Conservation (phyloP, 2,797 vertebrate species). For the Fistularia tabacaria region DNA sequence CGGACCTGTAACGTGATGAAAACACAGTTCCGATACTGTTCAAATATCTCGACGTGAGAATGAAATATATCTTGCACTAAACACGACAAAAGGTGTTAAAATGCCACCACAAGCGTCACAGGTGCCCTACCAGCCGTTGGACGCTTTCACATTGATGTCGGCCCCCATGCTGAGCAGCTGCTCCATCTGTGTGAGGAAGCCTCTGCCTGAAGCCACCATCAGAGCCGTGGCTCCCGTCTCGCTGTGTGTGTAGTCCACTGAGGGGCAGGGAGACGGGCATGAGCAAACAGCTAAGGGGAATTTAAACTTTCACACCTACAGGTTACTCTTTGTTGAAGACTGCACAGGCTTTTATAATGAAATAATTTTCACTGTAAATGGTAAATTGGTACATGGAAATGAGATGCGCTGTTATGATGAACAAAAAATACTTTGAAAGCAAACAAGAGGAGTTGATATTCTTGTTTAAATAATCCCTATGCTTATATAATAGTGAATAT, state of each 20-base stretch:
- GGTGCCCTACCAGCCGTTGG: conserved; percentile 86
- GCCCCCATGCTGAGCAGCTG: conserved; percentile 91
- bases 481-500: no score
- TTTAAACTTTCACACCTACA: neutral
- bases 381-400: neutral
- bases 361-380: neutral
- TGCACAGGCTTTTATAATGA: neutral
- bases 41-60: neutral
- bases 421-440: no score
- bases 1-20: conserved; percentile 76
- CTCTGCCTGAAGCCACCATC: conserved; percentile 88
- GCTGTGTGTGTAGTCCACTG: conserved; percentile 93
- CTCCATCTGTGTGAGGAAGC: conserved; percentile 85
- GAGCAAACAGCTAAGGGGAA: neutral
- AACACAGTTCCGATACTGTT: neutral
- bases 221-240: conserved; percentile 86
- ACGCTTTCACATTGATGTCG: conserved; percentile 80
- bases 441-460: no score
- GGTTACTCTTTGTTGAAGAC: no score
- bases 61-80: neutral
- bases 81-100: neutral
- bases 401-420: no score
- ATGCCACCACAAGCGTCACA: neutral
- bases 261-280: neutral
- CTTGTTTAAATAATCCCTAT: no score